Base-by-base conservation (phyloP, 2,888 invertebrate genomes). In the Eristalis intricaria region DNA sequence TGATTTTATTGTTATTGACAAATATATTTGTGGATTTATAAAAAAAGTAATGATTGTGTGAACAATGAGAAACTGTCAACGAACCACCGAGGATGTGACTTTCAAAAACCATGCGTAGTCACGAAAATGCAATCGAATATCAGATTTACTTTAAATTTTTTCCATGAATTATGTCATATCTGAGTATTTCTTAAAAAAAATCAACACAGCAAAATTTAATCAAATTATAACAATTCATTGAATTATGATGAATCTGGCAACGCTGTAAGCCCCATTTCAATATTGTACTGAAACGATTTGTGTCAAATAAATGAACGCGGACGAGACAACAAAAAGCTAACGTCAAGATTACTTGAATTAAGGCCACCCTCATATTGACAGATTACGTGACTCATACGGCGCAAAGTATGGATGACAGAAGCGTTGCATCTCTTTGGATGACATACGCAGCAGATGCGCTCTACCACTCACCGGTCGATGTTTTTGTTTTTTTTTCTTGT, bases 381-480 rank as follows among this genome's bases (percentile, higher is more conserved):
- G 58, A 13, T 19, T 69, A 69, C 69, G 69, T 69, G 69, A 69
- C 58, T 69, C 69, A 58, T 69, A 13, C 13, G 35, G 29, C 11
- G 56, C 35, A 1, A 58, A 58, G 19, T 32, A 69, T 69, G 69
- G 69, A 58, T 29, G 50, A 50, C 50, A 50, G 50, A 50, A 50
- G 50, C 50, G 19, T 50, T 50, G 50, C 50, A 50, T 19, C 50
- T 50, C 50, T 50, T 8, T 19, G 19, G 8, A n/a, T 50, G 50
- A 50, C 50, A 50, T 5, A 50, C 19, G 50, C 50, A 50, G 50
- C 50, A 50, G 50, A 50, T 50, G 50, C 50, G 50, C 50, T 50
- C 19, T 50, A 19, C 19, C 50, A 19, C 50, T 8, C 43, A 43
- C 43, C 43, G 43, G 43, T n/a, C n/a, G 43, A n/a, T 43, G 43